Evolutionary conservation across 1,140 invertebrate genomes (phyloP).

Genomic region (Drosophila ananassae): DNA sequence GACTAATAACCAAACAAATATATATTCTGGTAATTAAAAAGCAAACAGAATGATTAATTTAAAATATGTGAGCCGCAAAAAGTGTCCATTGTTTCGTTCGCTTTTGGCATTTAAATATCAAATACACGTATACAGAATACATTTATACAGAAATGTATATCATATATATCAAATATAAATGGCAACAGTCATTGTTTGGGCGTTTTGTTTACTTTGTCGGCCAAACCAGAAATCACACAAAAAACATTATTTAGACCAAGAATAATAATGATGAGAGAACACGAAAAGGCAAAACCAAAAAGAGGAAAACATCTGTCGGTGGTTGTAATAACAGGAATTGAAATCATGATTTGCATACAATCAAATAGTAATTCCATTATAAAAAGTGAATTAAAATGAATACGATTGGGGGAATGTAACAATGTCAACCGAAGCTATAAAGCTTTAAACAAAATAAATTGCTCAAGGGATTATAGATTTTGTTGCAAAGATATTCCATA

Average conservation of each 20-base stretch:
- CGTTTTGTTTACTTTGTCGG: background rate
- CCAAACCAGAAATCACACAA: background rate
- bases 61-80: background rate
- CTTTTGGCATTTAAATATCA: background rate
- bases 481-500: background rate
- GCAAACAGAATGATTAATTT: background rate
- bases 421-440: background rate
- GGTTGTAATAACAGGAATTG: constrained; percentile 1
- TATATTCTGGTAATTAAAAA: constrained; percentile 19
- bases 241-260: background rate
- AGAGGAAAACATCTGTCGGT: background rate
- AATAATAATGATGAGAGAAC: constrained; percentile 1
- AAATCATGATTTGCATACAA: constrained; percentile 1
- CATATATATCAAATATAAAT: background rate
- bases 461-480: background rate
- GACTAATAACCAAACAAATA: background rate
- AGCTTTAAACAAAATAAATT: background rate
- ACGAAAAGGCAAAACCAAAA: background rate
- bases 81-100: background rate
- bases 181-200: background rate
- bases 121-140: background rate
- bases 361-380: background rate
- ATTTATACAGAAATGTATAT: no score
- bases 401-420: background rate
- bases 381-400: background rate